These are phyloP conservation scores for Plagodis dolabraria DNA, from an alignment of 2,888 invertebrate genomes.

Conservation along the genomic window DNA sequence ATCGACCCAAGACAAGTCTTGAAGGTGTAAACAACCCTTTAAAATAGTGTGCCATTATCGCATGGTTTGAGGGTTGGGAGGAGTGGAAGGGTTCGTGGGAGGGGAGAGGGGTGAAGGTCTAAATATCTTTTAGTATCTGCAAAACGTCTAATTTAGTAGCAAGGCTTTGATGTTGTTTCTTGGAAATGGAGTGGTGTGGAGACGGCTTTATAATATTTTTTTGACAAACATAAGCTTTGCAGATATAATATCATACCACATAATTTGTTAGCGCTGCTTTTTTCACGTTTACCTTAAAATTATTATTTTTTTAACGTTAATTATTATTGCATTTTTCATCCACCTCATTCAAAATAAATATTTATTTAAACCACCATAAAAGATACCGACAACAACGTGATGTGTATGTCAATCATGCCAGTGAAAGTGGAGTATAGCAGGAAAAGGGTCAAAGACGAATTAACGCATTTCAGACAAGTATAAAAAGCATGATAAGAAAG, in stretches of 20 bases:
- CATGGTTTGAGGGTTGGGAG: conserved; percentile 25
- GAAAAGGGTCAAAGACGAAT: too few species aligned
- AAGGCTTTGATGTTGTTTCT: conserved; percentile 70
- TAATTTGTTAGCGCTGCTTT: not conserved
- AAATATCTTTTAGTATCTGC: conserved; percentile 81
- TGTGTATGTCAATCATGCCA: too few species aligned
- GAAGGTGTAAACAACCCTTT: conserved; percentile 77
- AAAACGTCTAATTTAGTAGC: conserved; percentile 77
- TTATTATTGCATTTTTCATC: too few species aligned
- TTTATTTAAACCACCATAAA: too few species aligned
- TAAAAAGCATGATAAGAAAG: too few species aligned
- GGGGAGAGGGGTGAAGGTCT: conserved; percentile 52
- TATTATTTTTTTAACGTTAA: too few species aligned
- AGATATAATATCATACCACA: not conserved
- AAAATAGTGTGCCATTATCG: conserved; percentile 69
- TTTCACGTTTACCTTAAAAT: too few species aligned
- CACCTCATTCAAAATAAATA: too few species aligned
- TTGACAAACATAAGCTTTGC: too few species aligned
- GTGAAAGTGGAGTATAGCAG: too few species aligned
- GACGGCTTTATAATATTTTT: conserved; percentile 22
- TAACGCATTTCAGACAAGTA: too few species aligned
- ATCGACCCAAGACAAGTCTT: conserved; percentile 41
- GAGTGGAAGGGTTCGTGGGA: conserved; percentile 4
- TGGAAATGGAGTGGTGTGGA: conserved; percentile 42
- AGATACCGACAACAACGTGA: too few species aligned